Conservation (phyloP, 2,113 vertebrate genomes). For the Talpa occidentalis region DNA sequence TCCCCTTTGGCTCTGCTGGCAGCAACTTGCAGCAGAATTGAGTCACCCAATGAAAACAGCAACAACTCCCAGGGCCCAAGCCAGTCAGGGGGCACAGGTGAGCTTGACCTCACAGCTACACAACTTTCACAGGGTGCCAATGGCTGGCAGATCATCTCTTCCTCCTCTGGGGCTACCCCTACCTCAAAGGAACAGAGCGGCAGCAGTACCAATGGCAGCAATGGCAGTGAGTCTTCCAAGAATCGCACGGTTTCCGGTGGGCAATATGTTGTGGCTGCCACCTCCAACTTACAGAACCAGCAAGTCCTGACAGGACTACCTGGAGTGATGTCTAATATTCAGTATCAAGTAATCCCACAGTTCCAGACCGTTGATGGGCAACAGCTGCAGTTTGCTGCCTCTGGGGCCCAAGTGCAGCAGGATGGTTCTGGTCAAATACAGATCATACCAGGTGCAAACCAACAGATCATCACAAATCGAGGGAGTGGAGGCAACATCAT, state of each 20-base stretch:
- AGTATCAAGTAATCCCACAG: conserved; percentile 98
- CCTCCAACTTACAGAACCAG: conserved; percentile 91
- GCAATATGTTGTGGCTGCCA: conserved; percentile 92
- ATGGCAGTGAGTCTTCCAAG: conserved; percentile 86
- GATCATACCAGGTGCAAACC: conserved; percentile 91
- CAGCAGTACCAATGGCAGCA: conserved; percentile 81
- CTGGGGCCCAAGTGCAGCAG: conserved; percentile 90
- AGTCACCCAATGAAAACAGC: conserved; percentile 94
- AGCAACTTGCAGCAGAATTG: conserved; percentile 97
- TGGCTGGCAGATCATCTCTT: conserved; percentile 95
- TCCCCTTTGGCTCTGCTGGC: conserved; percentile 97
- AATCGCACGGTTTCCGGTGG: conserved; percentile 86
- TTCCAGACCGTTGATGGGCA: conserved; percentile 98
- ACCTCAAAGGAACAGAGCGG: conserved; percentile 86
- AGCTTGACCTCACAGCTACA: conserved; percentile 92
- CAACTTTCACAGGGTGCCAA: conserved; percentile 93
- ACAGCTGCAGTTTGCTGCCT: conserved; percentile 92
- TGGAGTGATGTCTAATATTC: conserved; percentile 94
- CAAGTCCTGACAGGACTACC: conserved; percentile 94
- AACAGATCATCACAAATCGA: conserved; percentile 92
- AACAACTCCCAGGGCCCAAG: conserved; percentile 87
- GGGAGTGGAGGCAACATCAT: conserved; percentile 92
- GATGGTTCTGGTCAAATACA: conserved; percentile 95
- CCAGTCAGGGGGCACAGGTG: conserved; percentile 88
- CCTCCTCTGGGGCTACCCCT: conserved; percentile 86